Evolutionary conservation across 2,888 invertebrate species (phyloP), one percentile per base, ranked within the genome.

Genomic region (Subacronicta megacephala): DNA sequence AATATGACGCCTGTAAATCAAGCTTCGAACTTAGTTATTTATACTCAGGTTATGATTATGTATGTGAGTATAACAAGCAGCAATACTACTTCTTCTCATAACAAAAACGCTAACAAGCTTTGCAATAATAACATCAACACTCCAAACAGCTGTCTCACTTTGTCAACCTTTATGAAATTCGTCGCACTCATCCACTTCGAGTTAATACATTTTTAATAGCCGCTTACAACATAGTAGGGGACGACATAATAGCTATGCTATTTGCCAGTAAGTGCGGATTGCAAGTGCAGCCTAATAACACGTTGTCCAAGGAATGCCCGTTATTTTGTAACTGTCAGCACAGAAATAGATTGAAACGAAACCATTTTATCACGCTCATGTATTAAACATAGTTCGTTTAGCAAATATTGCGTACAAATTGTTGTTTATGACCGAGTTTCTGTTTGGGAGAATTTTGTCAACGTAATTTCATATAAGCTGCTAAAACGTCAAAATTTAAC

Each of bases 251-350:
- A 60, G 66, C 58, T 43, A 12, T 20, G 13, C 44, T 57, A 37
- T 55, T 52, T 38, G 43, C 55, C 53, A 36, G 55, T 70, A 71
- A 65, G 53, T 51, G 66, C 64, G 63, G 56, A 62, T 69, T 72
- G 67, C 73, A 71, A 70, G 61, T 79, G 80, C 78, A 81, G 38
- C 65, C 45, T 84, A 84, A 85, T 84, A 80, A 81, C 65, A 81
- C 36, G 71, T 73, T 72, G 53, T 63, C 45, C 55, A 35, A 61
- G 71, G 77, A 78, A 80, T 75, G 76, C 45, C 71, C 65, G 70
- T 56, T 72, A 75, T 83, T 82, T 79, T 74, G 62, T 59, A 69
- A 62, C 75, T 62, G 64, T 45, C 60, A 62, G 38, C 6, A 33
- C 38, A 62, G 44, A 54, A 62, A 52, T 53, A 44, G 57, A 66